A percentile compares a stretch with the other conserved stretches of the same genome.
Conservation (phyloP, 2,113 vertebrate genomes). For the Caranx ignobilis region DNA sequence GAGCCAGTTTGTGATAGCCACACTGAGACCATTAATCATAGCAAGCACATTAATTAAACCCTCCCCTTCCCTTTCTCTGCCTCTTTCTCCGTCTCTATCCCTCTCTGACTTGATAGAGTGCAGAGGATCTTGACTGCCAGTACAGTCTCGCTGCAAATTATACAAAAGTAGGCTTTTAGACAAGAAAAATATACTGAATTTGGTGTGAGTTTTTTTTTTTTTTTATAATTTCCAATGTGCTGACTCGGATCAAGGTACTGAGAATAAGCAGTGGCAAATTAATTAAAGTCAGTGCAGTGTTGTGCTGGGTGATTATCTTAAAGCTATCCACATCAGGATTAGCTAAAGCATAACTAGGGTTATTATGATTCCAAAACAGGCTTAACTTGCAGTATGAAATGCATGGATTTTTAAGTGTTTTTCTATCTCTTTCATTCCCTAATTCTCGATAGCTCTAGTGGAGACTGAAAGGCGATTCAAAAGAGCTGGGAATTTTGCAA, state of each 20-base stretch:
- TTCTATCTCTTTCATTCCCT: conserved; percentile 13
- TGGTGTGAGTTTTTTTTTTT: not conserved
- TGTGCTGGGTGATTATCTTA: conserved; percentile 68
- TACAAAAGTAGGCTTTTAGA: conserved; percentile 5
- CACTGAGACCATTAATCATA: conserved; percentile 76
- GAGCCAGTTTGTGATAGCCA: conserved; percentile 66
- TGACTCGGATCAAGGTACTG: conserved; percentile 51
- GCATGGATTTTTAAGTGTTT: conserved; percentile 43
- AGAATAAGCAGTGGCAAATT: conserved; percentile 62
- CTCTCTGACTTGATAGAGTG: conserved; percentile 22
- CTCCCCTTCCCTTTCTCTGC: conserved; percentile 29
- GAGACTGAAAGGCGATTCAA: conserved; percentile 41
- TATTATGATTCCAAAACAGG: conserved; percentile 70
- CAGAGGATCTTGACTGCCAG: not conserved
- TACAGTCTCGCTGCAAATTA: conserved; percentile 20
- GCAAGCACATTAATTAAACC: conserved; percentile 74
- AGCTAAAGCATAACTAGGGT: conserved; percentile 53
- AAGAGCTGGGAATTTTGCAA: conserved; percentile 42
- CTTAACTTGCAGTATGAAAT: conserved; percentile 60
- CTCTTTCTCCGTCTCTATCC: conserved; percentile 4
- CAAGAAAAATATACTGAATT: not conserved
- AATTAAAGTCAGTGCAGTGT: conserved; percentile 64
- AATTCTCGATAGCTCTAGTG: conserved; percentile 19
- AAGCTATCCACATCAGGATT: conserved; percentile 72
- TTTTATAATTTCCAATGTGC: conserved; percentile 51